A percentile compares a stretch with the other conserved stretches of the same genome.
Evolutionary conservation across 2,113 vertebrate genomes (phyloP).

Genomic region (Tychaedon coryphoeus): DNA sequence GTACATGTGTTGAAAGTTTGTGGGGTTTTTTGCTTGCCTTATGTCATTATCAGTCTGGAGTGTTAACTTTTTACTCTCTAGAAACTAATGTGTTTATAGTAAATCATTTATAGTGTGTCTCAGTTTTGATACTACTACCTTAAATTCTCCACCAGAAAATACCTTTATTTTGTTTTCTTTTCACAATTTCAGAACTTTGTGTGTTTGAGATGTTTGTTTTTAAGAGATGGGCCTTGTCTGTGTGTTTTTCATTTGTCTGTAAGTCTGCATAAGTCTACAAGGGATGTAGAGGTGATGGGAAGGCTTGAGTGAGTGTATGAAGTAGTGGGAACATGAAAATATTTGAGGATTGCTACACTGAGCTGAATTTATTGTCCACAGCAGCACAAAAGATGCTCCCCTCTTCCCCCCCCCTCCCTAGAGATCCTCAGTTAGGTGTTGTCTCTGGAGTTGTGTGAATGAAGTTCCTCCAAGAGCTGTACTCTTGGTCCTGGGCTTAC

Average conservation of each 20-base stretch:
- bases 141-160: not conserved
- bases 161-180: not conserved
- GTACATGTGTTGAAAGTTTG: not conserved
- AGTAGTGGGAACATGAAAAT: not conserved
- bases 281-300: not conserved
- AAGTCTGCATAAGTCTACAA: not conserved
- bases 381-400: not conserved
- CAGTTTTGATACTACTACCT: not conserved
- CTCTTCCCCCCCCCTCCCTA: too few relatives aligned
- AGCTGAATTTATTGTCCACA: not conserved
- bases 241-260: accelerated
- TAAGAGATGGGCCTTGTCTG: not conserved
- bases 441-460: not conserved
- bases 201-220: not conserved
- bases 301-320: not conserved
- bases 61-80: not conserved
- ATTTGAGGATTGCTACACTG: not conserved
- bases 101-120: not conserved
- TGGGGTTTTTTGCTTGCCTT: not conserved
- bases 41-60: not conserved
- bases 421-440: not conserved
- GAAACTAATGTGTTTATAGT: not conserved
- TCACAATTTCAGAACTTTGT: not conserved
- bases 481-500: not conserved
- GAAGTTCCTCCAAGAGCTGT: not conserved